phyloP scores from a whole-genome alignment of 2,797 vertebrate genomes.

The Alosa sapidissima region DNA sequence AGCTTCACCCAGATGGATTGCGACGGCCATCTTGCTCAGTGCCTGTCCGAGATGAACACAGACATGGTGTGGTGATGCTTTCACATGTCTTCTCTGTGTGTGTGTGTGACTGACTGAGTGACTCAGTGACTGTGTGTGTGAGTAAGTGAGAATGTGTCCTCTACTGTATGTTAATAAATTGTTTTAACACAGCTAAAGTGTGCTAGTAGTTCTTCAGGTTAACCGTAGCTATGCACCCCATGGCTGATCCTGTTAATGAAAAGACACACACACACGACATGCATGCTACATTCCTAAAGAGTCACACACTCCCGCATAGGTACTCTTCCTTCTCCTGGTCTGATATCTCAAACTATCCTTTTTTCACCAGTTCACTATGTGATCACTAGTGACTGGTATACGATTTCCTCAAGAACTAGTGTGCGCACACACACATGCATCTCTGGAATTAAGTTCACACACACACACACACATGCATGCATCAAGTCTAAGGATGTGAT shows the following conservation, averaged over 20 bases:
- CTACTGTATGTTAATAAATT: not conserved
- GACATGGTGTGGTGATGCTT: slow-evolving; percentile 83
- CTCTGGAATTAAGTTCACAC: no score
- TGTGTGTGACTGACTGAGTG: not conserved
- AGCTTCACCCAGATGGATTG: slow-evolving; percentile 84
- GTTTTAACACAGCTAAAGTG: not conserved
- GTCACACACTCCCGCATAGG: not conserved
- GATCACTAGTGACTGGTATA: no score
- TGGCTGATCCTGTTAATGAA: not conserved
- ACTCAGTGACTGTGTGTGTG: not conserved
- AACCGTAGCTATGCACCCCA: not conserved
- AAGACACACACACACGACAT: not conserved
- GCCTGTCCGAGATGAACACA: slow-evolving; percentile 83
- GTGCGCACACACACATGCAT: no score
- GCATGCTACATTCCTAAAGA: no score
- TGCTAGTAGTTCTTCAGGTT: not conserved
- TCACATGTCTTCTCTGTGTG: not conserved
- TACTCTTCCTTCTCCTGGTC: no score
- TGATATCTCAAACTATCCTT: no score
- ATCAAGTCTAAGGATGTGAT: no score
- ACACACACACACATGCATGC: no score
- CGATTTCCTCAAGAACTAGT: no score
- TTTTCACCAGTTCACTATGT: no score
- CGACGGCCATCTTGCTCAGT: slow-evolving; percentile 87
- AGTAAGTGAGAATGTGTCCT: not conserved